Percentiles rank a stretch among this genome's conserved stretches.
phyloP scores from a whole-genome alignment of 1,140 invertebrate genomes.

The Agraylea sexmaculata region DNA sequence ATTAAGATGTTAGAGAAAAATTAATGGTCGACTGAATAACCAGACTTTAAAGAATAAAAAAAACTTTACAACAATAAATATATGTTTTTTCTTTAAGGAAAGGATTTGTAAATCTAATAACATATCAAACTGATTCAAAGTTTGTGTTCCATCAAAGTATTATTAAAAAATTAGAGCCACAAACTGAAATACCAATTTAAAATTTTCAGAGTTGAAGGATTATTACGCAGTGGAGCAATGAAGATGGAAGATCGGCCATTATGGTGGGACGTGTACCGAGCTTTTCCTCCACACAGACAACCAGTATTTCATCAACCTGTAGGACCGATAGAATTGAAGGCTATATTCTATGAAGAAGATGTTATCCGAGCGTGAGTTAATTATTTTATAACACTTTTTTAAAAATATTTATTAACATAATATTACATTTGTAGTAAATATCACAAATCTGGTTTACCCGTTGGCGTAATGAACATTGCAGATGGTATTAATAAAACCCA shows the following conservation, averaged over 20 bases:
- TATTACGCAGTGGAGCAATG: conserved; percentile 63
- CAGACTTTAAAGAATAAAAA: neutral
- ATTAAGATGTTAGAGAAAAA: no score
- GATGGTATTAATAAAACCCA: conserved; percentile 36
- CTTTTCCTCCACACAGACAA: conserved; percentile 72
- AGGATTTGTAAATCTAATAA: neutral
- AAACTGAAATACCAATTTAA: conserved; percentile 8
- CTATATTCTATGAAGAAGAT: conserved; percentile 64
- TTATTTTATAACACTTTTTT: conserved; percentile 7
- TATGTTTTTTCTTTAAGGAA: neutral
- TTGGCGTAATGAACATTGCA: conserved; percentile 39
- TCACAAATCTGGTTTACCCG: conserved; percentile 41
- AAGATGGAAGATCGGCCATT: conserved; percentile 66
- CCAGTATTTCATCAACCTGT: conserved; percentile 56
- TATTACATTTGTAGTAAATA: conserved; percentile 43
- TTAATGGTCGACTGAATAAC: neutral
- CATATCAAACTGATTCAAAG: conserved; percentile 5
- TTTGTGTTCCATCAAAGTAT: conserved; percentile 6
- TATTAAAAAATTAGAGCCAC: conserved; percentile 8
- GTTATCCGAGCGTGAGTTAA: conserved; percentile 64
- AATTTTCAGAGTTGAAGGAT: conserved; percentile 54
- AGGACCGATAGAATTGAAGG: conserved; percentile 25
- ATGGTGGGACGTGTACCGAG: conserved; percentile 83
- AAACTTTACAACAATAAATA: neutral
- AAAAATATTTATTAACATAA: conserved; percentile 2